These are phyloP conservation scores for Monopis laevigella DNA, from an alignment of 2,888 invertebrate genomes.

Conservation along the genomic window DNA sequence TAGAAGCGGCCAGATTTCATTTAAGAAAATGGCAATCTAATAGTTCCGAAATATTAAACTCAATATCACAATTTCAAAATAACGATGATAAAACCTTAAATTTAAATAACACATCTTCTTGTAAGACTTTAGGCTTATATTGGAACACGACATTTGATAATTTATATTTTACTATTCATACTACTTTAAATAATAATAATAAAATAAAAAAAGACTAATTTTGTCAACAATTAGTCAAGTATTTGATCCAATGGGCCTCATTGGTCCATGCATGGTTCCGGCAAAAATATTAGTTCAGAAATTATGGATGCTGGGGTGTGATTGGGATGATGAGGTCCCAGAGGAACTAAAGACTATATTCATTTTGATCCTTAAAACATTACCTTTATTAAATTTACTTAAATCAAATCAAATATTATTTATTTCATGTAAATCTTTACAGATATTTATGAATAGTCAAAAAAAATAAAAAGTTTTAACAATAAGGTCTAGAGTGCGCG, in stretches of 20 bases:
- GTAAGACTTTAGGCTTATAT: background rate
- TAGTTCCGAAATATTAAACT: background rate
- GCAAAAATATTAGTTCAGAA: slow-evolving; percentile 12
- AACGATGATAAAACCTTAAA: too few relatives aligned
- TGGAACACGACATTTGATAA: background rate
- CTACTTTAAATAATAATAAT: too few relatives aligned
- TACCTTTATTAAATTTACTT: slow-evolving; percentile 6
- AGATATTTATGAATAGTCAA: background rate
- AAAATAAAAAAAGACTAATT: slow-evolving; percentile 21
- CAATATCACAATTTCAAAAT: slow-evolving; percentile 8
- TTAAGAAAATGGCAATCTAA: slow-evolving; percentile 8
- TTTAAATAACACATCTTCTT: too few relatives aligned
- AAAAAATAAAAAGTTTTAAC: too few relatives aligned
- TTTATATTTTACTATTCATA: background rate
- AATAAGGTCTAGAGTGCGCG: too few relatives aligned
- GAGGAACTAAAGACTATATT: background rate
- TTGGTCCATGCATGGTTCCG: slow-evolving; percentile 17
- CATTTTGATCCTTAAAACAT: background rate
- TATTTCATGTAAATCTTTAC: slow-evolving; percentile 3
- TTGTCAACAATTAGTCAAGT: slow-evolving; percentile 21
- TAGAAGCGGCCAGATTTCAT: slow-evolving; percentile 16
- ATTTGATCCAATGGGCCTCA: slow-evolving; percentile 23
- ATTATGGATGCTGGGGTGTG: slow-evolving; percentile 11
- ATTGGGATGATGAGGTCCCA: slow-evolving; percentile 6
- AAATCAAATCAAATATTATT: too few relatives aligned